Percentiles rank a stretch among this genome's conserved stretches.
Conservation (phyloP, 1,140 invertebrate genomes). For the Hermetia illucens region DNA sequence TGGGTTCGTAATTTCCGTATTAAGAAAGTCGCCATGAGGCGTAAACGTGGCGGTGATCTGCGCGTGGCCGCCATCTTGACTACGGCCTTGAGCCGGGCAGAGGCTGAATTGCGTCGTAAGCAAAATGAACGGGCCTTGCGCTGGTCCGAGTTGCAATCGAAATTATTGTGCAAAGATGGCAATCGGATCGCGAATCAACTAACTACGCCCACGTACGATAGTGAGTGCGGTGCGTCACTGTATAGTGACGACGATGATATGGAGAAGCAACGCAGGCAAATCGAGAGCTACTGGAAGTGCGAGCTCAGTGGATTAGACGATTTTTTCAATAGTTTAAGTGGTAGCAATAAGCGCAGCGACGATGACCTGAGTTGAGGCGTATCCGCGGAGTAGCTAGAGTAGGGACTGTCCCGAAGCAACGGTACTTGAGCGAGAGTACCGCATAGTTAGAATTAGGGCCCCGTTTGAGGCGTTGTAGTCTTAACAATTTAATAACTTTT, state of each 20-base stretch:
- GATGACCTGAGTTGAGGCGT: not conserved
- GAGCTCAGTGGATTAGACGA: conserved; percentile 27
- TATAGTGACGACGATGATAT: too few relatives aligned
- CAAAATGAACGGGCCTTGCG: conserved; percentile 25
- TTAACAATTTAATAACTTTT: not conserved
- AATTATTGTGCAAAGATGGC: too few relatives aligned
- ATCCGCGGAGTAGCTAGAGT: not conserved
- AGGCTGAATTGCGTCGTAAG: conserved; percentile 25
- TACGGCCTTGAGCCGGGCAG: conserved; percentile 20
- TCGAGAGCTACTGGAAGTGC: too few relatives aligned
- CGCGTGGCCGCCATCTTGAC: conserved; percentile 27
- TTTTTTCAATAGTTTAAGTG: conserved; percentile 20
- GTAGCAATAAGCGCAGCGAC: not conserved
- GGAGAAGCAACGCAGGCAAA: too few relatives aligned
- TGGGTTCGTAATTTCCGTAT: conserved; percentile 28
- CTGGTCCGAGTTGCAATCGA: conserved; percentile 24
- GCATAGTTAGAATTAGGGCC: too few relatives aligned
- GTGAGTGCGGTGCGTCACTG: too few relatives aligned
- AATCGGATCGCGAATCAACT: too few relatives aligned
- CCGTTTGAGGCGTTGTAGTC: too few relatives aligned
- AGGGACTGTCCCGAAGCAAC: too few relatives aligned
- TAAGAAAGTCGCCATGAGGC: conserved; percentile 28
- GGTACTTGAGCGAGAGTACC: too few relatives aligned
- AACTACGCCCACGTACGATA: too few relatives aligned
- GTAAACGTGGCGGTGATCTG: conserved; percentile 20